Conservation (phyloP, 2,797 vertebrate species). For the Chaetophractus vellerosus region DNA sequence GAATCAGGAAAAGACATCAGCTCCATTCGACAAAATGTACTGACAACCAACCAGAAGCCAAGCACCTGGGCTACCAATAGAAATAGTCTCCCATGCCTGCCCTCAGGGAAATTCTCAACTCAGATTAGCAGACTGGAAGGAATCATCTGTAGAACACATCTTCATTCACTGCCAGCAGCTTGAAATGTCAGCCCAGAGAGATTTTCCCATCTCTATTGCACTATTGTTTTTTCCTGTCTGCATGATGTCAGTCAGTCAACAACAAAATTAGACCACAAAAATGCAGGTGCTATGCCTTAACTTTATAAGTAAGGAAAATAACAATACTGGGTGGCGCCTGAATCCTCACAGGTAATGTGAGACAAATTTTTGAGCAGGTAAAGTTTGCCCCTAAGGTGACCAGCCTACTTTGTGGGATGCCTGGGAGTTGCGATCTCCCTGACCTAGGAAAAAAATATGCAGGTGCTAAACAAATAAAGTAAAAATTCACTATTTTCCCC, state of each 20-base stretch:
- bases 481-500: neutral
- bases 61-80: neutral
- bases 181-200: neutral
- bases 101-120: neutral
- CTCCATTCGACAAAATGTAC: neutral
- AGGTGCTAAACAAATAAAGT: neutral
- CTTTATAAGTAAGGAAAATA: slow-evolving; percentile 99
- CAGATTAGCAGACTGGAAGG: neutral
- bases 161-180: neutral
- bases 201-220: neutral
- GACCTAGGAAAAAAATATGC: neutral
- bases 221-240: neutral
- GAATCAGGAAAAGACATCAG: neutral
- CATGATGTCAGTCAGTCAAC: neutral
- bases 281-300: slow-evolving; percentile 95
- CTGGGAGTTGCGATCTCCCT: slow-evolving; percentile 93
- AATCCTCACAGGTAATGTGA: slow-evolving; percentile 95
- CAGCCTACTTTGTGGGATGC: slow-evolving; percentile 97
- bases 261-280: neutral
- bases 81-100: neutral
- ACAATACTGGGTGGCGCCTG: slow-evolving; percentile 99
- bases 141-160: neutral
- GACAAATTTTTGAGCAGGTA: slow-evolving; percentile 99
- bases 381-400: slow-evolving; percentile 94
- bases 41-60: neutral